Evolutionary conservation across 2,797 vertebrate genomes (phyloP), one percentile per base, ranked within the genome.

Genomic region (Alauda arvensis): DNA sequence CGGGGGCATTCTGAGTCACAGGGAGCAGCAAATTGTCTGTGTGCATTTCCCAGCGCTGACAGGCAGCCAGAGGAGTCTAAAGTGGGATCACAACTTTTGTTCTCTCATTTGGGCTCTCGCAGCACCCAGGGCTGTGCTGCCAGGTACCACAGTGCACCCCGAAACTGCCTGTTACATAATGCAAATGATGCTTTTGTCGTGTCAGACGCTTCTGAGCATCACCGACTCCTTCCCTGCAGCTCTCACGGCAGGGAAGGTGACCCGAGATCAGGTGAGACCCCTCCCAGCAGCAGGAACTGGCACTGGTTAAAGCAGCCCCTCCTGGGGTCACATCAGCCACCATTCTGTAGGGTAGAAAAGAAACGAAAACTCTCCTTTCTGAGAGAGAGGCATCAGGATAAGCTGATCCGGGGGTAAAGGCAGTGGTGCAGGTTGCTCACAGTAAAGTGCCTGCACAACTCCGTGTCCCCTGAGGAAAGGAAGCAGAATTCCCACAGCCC

Each of bases 101-200:
- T 56, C 14, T 48, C 55, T 20, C 5, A 0, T 3, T 8, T 31
- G 34, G 20, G 2, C 33, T 39, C 52, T 59, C 28, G 52, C 49
- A 62, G 39, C 21, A 17, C 1, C 34, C 28, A 0, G 1, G 3
- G 28, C 88, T 49, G 1, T 9, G 20, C n/a, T 62, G 12, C 5
- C 19, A 23, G 55, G 46, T 8, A 6, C 57, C 4, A 3, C 0
- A 9, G 16, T 1, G 51, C 53, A 39, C 57, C 40, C 23, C 12
- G 69, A 15, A 43, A 33, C 9, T 4, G 14, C 34, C 42, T 48
- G 10, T 28, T 66, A 33, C 1, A 3, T 42, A 77, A 59, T 52
- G 68, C 66, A 71, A 42, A n/a, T 0, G 5, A 9, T 62, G 52
- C 21, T 10, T 85, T 43, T 37, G n/a, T 7, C 19, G 1, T 34